A percentile compares a stretch with the other conserved stretches of the same genome.
Conservation (phyloP, 2,797 vertebrate genomes). For the Sebastes trivittatus region DNA sequence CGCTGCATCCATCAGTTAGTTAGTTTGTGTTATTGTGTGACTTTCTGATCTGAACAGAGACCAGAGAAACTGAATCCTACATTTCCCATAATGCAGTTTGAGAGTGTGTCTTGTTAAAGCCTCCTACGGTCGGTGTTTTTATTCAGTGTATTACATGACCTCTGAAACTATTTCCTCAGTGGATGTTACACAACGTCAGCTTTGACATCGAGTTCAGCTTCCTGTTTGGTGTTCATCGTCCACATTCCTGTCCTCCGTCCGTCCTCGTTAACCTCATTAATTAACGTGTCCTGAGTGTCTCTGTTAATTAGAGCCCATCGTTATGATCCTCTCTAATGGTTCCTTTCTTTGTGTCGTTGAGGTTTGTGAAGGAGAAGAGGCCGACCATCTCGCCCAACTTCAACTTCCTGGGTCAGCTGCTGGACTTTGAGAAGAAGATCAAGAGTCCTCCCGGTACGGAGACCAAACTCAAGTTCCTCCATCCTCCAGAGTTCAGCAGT, state of each 20-base stretch:
- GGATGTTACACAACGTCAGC: too few species aligned
- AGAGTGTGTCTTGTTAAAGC: not conserved
- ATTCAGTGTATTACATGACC: too few species aligned
- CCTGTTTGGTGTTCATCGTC: not conserved
- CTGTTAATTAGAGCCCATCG: not conserved
- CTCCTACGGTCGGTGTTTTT: not conserved
- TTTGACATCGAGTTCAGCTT: not conserved
- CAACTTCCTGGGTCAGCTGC: conserved; percentile 96
- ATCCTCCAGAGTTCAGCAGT: conserved; percentile 67
- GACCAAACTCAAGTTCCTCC: conserved; percentile 71
- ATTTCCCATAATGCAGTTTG: not conserved
- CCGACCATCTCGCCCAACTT: conserved; percentile 98
- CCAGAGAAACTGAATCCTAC: not conserved
- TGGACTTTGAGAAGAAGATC: conserved; percentile 96
- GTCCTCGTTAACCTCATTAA: too few species aligned
- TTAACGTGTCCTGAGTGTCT: not conserved
- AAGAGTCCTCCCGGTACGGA: conserved; percentile 75
- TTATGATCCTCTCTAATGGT: not conserved
- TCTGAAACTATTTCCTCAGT: too few species aligned
- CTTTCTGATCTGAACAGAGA: too few species aligned
- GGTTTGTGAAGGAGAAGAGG: conserved; percentile 98
- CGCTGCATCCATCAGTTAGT: too few species aligned
- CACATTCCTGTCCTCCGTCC: conserved; percentile 5
- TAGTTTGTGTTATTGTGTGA: too few species aligned
- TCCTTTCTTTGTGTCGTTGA: conserved; percentile 46